phyloP scores from a whole-genome alignment of 2,888 invertebrate genomes.

The Calameuta filiformis region DNA sequence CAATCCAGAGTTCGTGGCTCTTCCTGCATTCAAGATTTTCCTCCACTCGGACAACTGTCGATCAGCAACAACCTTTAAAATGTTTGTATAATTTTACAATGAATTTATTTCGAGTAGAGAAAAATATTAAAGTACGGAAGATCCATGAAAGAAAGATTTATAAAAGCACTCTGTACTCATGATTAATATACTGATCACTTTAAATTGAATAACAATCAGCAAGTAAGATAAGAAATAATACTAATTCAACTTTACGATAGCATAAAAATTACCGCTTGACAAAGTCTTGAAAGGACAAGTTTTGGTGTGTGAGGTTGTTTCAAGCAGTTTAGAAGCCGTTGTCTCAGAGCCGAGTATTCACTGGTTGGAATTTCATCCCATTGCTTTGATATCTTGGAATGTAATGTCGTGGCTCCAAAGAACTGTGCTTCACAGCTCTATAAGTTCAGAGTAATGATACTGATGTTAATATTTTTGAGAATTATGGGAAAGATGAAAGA shows the following conservation, averaged over 20 bases:
- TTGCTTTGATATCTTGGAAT: conserved; percentile 87
- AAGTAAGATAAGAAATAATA: conserved; percentile 5
- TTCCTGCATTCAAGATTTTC: conserved; percentile 5
- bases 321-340: conserved; percentile 81
- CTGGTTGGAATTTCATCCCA: conserved; percentile 89
- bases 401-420: conserved; percentile 91
- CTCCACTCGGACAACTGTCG: background rate
- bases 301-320: conserved; percentile 85
- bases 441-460: conserved; percentile 41
- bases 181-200: conserved; percentile 21
- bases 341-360: conserved; percentile 80
- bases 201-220: background rate
- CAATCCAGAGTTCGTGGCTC: background rate
- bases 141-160: background rate
- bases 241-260: background rate
- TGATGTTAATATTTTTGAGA: conserved; percentile 9
- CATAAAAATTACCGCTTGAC: conserved; percentile 79
- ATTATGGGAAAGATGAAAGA: background rate
- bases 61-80: conserved; percentile 3
- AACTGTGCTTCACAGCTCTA: conserved; percentile 91
- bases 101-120: background rate
- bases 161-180: background rate
- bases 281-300: conserved; percentile 86
- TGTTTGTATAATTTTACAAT: background rate
- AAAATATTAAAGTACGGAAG: background rate